phyloP scores from a whole-genome alignment of 2,113 vertebrate genomes.

The Strigops habroptila region DNA sequence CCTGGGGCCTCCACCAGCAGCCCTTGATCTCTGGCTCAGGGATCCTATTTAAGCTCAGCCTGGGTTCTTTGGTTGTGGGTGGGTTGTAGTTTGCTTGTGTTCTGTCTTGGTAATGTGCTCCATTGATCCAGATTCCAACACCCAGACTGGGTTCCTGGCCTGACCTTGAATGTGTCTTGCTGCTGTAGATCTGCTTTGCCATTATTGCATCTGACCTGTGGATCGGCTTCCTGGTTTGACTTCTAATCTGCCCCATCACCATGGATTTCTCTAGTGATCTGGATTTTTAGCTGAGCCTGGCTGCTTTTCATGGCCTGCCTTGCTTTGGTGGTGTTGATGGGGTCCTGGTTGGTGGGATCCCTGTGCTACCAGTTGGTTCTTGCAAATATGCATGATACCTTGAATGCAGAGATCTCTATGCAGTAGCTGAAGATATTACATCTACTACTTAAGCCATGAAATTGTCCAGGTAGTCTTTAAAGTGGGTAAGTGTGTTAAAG shows the following conservation, averaged over 20 bases:
- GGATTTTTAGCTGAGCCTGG: background rate
- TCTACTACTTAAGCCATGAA: background rate
- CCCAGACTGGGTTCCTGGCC: background rate
- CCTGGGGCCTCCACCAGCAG: background rate
- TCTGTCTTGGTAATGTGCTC: accelerated
- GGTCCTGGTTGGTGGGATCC: accelerated
- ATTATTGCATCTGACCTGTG: accelerated
- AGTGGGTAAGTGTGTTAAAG: background rate
- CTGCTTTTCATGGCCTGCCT: background rate
- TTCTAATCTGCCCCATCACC: background rate
- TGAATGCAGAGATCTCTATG: background rate
- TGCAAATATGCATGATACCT: background rate
- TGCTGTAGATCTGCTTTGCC: background rate
- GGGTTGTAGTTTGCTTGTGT: accelerated
- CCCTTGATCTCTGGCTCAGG: background rate
- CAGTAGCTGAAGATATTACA: background rate
- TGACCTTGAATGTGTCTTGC: background rate
- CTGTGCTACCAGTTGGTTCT: background rate
- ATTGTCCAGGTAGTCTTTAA: background rate
- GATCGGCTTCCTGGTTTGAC: background rate
- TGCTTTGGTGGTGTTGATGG: background rate
- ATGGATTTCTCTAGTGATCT: background rate
- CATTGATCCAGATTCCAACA: accelerated
- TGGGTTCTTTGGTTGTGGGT: accelerated
- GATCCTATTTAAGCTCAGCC: background rate